Conservation (phyloP, 2,888 invertebrate genomes). For the Sympetrum striolatum region DNA sequence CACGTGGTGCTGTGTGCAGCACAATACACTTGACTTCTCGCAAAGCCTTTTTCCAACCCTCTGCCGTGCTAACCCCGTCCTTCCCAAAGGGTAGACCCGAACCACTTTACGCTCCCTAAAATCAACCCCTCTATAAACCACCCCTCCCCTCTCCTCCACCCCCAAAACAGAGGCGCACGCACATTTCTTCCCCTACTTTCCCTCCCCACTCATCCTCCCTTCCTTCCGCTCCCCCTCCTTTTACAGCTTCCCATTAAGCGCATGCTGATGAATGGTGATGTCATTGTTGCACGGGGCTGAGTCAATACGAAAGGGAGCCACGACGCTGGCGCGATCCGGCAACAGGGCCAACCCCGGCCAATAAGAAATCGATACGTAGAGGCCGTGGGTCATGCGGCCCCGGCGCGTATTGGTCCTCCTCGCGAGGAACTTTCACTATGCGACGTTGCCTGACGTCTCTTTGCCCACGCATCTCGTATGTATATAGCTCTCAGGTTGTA, state of each 20-base stretch:
- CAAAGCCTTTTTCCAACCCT: not conserved
- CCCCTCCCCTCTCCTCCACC: not conserved
- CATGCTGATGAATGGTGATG: constrained; percentile 44
- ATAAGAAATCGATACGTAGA: constrained; percentile 40
- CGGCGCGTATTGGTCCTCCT: constrained; percentile 6
- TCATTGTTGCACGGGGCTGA: constrained; percentile 31
- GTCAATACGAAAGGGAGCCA: constrained; percentile 13
- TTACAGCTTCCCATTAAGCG: constrained; percentile 24
- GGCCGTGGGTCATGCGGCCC: constrained; percentile 38
- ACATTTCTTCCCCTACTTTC: not conserved
- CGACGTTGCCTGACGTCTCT: constrained; percentile 14
- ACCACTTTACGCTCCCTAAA: not conserved
- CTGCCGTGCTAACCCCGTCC: not conserved
- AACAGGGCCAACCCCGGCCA: constrained; percentile 34
- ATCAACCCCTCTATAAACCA: not conserved
- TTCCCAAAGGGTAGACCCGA: not conserved
- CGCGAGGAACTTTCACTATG: constrained; percentile 38
- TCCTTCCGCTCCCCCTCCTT: not conserved
- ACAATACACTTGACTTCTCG: not conserved
- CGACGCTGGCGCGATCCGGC: constrained; percentile 3
- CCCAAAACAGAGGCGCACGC: not conserved
- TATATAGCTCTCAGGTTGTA: not conserved
- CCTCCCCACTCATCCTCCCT: not conserved
- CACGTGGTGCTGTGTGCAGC: not conserved
- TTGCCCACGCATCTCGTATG: not conserved